Base-by-base conservation (phyloP, 2,797 vertebrate genomes). In the Eupleurogrammus muticus region DNA sequence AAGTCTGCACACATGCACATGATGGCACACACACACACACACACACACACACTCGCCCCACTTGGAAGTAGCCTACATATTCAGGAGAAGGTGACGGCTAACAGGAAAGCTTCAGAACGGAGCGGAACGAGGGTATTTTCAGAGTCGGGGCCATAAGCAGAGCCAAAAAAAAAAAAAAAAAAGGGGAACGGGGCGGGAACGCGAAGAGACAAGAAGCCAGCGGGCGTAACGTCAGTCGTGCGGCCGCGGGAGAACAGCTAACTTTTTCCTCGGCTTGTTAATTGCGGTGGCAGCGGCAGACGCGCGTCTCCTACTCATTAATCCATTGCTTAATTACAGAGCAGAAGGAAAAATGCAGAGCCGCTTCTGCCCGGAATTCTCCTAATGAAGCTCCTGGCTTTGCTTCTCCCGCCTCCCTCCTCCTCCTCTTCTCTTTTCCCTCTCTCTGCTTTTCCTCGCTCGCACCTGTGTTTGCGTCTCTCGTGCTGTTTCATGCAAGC, bases 291-390 rank as follows among this genome's bases (percentile, higher is more conserved):
- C 74, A 64, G 24, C 76, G 83, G 83, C 47, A 82, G 75, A 71
- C 40, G 8, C 5, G 38, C 67, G 79, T 83, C 66, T 88, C 72
- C 70, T 70, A 80, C 85, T 83, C 85, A 90, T 92, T 87, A 90
- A 83, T 85, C 81, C 64, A 36, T 63, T 80, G 72, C 77, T 86
- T 90, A 88, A 90, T 89, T 90, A 89, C 79, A 79, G 79, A 85
- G 73, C 63, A 72, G 75, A 75, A 67, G 80, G 65, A 81, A 80
- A 80, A 84, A 70, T 21, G 62, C 58, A 65, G 71, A 68, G 23
- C 40, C 20, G 70, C 66, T 51, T 73, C 74, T 53, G 64, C 66
- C 75, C 8, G 19, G 68, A 70, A 75, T 72, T 70, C 67, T 82
- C 58, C 82, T 90, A 88, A 90, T 85, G 84, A 88, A 85, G 70